Conservation (phyloP, 2,888 invertebrate genomes). For the Nephrotoma flavescens region DNA sequence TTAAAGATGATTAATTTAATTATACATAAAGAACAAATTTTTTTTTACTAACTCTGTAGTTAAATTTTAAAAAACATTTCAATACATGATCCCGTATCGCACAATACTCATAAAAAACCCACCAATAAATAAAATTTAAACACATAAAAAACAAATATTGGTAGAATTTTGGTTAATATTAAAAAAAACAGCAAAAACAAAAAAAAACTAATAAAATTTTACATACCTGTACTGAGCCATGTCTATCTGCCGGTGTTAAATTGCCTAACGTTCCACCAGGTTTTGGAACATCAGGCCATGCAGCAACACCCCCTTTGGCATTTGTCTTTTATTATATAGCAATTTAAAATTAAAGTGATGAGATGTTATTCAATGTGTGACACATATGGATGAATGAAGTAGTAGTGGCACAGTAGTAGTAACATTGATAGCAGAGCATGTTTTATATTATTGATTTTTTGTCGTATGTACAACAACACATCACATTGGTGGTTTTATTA, state of each 20-base stretch:
- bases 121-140: neutral
- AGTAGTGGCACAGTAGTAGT: neutral
- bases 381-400: slow-evolving; percentile 3
- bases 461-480: neutral
- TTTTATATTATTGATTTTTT: neutral
- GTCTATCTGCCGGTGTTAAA: slow-evolving; percentile 87
- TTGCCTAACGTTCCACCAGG: slow-evolving; percentile 66
- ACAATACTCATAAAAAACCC: too few relatives aligned
- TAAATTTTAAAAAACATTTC: too few relatives aligned
- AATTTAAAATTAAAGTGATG: slow-evolving; percentile 7
- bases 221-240: slow-evolving; percentile 91
- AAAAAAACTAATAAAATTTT: slow-evolving; percentile 28
- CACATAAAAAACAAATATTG: neutral
- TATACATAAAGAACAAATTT: too few relatives aligned
- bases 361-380: neutral
- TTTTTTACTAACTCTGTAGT: too few relatives aligned
- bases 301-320: slow-evolving; percentile 58
- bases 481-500: neutral
- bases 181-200: slow-evolving; percentile 3
- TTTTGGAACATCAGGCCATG: slow-evolving; percentile 76
- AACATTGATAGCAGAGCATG: neutral
- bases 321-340: slow-evolving; percentile 23
- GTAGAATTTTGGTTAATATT: too few relatives aligned
- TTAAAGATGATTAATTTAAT: too few relatives aligned
- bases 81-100: too few relatives aligned